phyloP scores from a whole-genome alignment of 1,140 invertebrate genomes.

The Apis cerana region DNA sequence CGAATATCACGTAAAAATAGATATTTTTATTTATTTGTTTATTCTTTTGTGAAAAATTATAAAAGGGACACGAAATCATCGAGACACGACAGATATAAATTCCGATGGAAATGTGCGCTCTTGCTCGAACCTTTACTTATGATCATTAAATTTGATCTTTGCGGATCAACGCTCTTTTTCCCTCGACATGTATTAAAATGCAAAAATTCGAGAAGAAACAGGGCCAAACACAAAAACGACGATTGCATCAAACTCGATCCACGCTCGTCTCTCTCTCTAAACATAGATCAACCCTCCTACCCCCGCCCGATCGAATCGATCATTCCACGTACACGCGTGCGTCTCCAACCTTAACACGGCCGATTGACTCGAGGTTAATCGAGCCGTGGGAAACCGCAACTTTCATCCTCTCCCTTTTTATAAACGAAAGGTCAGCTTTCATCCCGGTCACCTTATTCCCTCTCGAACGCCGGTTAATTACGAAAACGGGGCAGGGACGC shows the following conservation, averaged over 20 bases:
- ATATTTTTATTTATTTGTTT: no score
- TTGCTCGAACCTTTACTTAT: no score
- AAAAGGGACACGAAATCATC: no score
- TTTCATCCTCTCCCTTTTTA: slow-evolving; percentile 43
- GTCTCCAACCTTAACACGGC: slow-evolving; percentile 53
- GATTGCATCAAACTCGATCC: background rate
- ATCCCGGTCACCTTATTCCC: background rate
- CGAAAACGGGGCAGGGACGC: background rate
- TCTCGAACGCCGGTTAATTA: background rate
- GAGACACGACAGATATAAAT: no score
- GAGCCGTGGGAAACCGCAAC: slow-evolving; percentile 33
- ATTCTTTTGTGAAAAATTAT: no score
- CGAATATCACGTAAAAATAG: no score
- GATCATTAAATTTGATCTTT: no score
- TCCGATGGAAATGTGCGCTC: no score
- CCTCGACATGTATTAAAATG: no score
- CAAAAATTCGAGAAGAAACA: background rate
- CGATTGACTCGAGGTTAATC: slow-evolving; percentile 56
- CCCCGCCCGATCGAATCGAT: slow-evolving; percentile 44
- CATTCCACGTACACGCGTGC: slow-evolving; percentile 51
- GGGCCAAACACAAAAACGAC: background rate
- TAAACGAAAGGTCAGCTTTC: slow-evolving; percentile 52
- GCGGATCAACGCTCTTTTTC: no score
- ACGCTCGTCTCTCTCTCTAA: slow-evolving; percentile 21
- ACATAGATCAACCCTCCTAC: slow-evolving; percentile 48